Evolutionary conservation across 2,797 vertebrate genomes (phyloP).

Genomic region (Erethizon dorsatum): DNA sequence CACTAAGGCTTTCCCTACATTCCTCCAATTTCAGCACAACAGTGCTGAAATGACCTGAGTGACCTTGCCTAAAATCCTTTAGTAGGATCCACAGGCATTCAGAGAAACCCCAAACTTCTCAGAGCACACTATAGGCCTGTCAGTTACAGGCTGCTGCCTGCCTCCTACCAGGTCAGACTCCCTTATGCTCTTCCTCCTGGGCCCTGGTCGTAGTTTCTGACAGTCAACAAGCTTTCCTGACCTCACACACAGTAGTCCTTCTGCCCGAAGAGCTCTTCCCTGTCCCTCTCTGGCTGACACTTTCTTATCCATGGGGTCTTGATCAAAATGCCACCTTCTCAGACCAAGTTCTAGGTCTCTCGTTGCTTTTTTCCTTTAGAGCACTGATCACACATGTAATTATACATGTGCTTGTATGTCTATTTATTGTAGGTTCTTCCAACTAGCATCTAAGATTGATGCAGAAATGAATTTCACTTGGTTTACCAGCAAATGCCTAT

Average conservation of each 20-base stretch:
- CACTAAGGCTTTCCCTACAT: background rate
- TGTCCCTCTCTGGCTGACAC: background rate
- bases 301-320: background rate
- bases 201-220: background rate
- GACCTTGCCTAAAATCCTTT: background rate
- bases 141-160: background rate
- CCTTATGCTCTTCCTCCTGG: background rate
- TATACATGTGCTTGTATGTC: background rate
- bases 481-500: background rate
- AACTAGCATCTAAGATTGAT: background rate
- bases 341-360: background rate
- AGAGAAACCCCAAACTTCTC: background rate
- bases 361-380: background rate
- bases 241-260: fast-evolving
- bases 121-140: background rate
- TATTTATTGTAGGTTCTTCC: background rate
- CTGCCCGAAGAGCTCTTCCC: background rate
- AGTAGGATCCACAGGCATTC: background rate
- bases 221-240: background rate
- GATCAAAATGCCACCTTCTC: background rate
- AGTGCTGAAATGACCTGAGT: background rate
- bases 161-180: background rate
- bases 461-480: background rate
- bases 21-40: background rate
- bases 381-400: background rate